Percentiles rank a stretch among this genome's conserved stretches.
phyloP scores from a whole-genome alignment of 2,797 vertebrate genomes.

The Helarctos malayanus region DNA sequence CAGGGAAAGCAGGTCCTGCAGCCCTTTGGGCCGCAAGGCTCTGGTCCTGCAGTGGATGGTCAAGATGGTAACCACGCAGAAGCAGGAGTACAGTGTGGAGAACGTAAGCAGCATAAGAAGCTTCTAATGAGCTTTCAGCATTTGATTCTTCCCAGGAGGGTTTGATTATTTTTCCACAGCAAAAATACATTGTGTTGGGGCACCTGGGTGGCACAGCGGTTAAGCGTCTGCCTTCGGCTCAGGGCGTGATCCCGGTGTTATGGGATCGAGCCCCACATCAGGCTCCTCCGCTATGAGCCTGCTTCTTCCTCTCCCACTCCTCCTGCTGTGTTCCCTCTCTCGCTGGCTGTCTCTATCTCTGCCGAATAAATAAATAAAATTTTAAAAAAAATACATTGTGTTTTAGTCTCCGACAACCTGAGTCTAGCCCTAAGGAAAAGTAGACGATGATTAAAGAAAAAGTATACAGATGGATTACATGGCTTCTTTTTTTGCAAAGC shows the following conservation, averaged over 20 bases:
- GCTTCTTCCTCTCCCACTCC: too few relatives aligned
- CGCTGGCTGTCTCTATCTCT: too few relatives aligned
- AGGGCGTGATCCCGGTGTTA: too few relatives aligned
- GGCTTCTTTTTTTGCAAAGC: slow-evolving; percentile 3
- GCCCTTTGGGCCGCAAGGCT: slow-evolving; percentile 81
- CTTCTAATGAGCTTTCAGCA: not conserved
- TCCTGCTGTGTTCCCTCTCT: too few relatives aligned
- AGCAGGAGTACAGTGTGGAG: slow-evolving; percentile 48
- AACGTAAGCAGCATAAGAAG: slow-evolving; percentile 27
- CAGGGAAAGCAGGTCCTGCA: slow-evolving; percentile 76
- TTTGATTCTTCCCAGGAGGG: not conserved
- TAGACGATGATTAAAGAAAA: slow-evolving; percentile 8
- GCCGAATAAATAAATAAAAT: too few relatives aligned
- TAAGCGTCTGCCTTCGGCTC: too few relatives aligned
- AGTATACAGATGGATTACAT: not conserved
- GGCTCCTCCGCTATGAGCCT: too few relatives aligned
- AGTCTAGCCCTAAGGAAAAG: slow-evolving; percentile 1
- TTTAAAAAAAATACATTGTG: not conserved
- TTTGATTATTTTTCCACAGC: not conserved
- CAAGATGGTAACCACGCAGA: slow-evolving; percentile 74
- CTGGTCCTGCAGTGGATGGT: slow-evolving; percentile 75
- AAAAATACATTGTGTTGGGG: not conserved
- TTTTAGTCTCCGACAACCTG: slow-evolving; percentile 31
- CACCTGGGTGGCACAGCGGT: too few relatives aligned
- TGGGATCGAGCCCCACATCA: too few relatives aligned